Evolutionary conservation across 2,113 vertebrate genomes (phyloP).

Genomic region (Bubo blakistoni): DNA sequence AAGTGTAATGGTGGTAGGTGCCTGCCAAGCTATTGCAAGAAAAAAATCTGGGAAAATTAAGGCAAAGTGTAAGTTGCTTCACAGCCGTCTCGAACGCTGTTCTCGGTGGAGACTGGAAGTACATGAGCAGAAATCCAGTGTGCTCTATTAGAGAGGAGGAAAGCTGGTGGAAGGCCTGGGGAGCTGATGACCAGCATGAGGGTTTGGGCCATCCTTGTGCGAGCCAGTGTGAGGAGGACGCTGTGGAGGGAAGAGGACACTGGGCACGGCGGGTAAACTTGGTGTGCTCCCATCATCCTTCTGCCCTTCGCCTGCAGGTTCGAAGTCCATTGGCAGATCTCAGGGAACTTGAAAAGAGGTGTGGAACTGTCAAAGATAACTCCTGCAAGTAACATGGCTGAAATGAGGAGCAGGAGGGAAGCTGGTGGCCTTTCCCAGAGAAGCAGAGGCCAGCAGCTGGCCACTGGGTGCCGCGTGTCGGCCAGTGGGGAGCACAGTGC

Average conservation of each 20-base stretch:
- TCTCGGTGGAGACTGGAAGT: background rate
- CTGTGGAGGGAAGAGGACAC: background rate
- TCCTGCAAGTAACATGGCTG: background rate
- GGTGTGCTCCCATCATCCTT: background rate
- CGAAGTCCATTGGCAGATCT: too few species aligned
- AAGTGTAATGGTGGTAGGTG: background rate
- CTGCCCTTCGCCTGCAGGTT: background rate
- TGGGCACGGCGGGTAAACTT: rapidly evolving
- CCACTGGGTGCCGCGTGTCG: rapidly evolving
- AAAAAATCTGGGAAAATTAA: background rate
- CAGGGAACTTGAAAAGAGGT: background rate
- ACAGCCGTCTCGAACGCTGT: background rate
- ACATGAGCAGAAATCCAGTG: background rate
- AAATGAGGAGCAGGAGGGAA: background rate
- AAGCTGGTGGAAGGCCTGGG: background rate
- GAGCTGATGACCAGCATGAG: rapidly evolving
- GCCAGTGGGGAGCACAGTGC: rapidly evolving
- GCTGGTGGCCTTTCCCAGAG: background rate
- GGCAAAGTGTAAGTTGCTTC: background rate
- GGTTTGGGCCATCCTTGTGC: background rate
- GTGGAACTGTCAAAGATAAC: background rate
- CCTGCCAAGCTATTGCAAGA: background rate
- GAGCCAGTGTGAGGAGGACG: background rate
- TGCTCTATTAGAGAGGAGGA: background rate
- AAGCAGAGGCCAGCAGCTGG: too few species aligned